These are phyloP conservation scores for Eucidaris tribuloides DNA, from an alignment of 35 echinoderm and acorn worm genomes.

Conservation along the genomic window DNA sequence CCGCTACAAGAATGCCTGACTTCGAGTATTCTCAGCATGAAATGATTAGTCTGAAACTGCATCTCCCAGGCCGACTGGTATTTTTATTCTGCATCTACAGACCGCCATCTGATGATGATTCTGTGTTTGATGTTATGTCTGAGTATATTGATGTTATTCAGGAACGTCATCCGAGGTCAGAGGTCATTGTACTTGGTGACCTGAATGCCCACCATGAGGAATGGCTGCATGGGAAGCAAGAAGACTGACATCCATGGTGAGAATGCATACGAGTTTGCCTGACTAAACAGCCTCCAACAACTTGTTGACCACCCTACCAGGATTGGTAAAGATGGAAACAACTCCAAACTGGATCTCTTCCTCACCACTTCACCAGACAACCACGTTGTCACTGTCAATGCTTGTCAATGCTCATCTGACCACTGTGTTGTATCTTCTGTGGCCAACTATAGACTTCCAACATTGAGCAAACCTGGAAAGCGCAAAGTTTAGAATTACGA, in stretches of 20 bases:
- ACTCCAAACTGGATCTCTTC: slow-evolving; percentile 23
- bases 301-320: slow-evolving; percentile 9
- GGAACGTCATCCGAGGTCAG: not conserved
- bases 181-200: not conserved
- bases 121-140: not conserved
- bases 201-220: not conserved
- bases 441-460: slow-evolving; percentile 14
- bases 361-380: slow-evolving; percentile 27
- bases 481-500: not conserved
- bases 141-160: not conserved
- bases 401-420: not conserved
- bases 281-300: not conserved
- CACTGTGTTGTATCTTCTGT: not conserved
- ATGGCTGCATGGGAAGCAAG: not conserved
- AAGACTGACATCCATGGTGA: not conserved
- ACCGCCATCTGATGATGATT: slow-evolving; percentile 13
- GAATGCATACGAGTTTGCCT: not conserved
- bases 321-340: slow-evolving; percentile 9
- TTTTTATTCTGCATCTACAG: slow-evolving; percentile 13
- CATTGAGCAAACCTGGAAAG: not conserved
- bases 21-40: slow-evolving; percentile 24
- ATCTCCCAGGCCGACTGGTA: slow-evolving; percentile 2
- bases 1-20: slow-evolving; percentile 12
- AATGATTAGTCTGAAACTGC: not conserved
- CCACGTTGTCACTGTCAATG: not conserved